Percentiles rank a stretch among this genome's conserved stretches.
Evolutionary conservation across 2,113 vertebrate genomes (phyloP).

Genomic region (Tychaedon coryphoeus): DNA sequence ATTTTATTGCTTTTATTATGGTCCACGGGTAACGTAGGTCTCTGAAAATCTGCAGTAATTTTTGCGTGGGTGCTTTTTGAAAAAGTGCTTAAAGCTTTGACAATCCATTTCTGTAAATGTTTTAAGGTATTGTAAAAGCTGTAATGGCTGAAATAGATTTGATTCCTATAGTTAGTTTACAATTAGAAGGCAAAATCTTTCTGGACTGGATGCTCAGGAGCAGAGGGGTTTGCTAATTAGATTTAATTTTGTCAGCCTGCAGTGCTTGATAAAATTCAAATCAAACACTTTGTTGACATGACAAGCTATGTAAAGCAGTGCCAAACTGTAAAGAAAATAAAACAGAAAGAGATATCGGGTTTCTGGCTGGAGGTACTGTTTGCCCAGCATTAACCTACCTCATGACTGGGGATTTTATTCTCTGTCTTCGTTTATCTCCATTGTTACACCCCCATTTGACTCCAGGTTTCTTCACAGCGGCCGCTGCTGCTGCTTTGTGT

Average conservation of each 20-base stretch:
- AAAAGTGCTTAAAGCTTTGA: not conserved
- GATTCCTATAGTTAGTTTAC: not conserved
- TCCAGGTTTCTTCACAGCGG: not conserved
- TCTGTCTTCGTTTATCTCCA: not conserved
- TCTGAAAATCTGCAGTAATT: not conserved
- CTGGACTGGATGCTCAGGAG: not conserved
- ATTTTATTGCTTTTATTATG: not conserved
- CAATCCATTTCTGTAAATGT: not conserved
- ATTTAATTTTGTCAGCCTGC: not conserved
- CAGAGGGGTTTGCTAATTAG: conserved; percentile 13
- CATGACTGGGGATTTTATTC: not conserved
- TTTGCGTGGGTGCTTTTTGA: not conserved
- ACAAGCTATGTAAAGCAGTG: not conserved
- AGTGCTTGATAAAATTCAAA: conserved; percentile 23
- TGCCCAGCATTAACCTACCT: not conserved
- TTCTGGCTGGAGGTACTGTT: not conserved
- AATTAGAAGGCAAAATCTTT: not conserved
- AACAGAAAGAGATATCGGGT: not conserved
- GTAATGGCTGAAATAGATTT: not conserved
- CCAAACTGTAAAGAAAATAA: not conserved
- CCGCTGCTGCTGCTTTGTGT: not conserved
- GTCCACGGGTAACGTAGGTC: not conserved
- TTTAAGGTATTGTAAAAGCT: not conserved
- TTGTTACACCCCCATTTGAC: not conserved
- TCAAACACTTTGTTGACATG: not conserved